A percentile compares a stretch with the other conserved stretches of the same genome.
phyloP scores from a whole-genome alignment of 1,140 invertebrate genomes.

The Zaprionus gabonicus region DNA sequence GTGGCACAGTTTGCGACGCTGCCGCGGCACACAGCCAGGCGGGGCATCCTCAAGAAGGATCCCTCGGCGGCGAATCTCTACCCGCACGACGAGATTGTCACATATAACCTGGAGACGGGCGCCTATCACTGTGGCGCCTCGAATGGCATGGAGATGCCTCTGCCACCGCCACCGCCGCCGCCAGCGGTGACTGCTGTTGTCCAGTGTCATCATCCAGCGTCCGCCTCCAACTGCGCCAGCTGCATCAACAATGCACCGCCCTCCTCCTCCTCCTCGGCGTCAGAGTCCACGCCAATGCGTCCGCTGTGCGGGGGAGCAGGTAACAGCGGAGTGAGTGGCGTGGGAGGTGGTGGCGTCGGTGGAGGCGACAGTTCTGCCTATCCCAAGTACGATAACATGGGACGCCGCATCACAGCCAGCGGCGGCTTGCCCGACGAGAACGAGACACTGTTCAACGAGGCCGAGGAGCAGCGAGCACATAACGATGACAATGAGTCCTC shows the following conservation, averaged over 20 bases:
- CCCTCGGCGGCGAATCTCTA: constrained; percentile 68
- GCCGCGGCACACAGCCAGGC: constrained; percentile 85
- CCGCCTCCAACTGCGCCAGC: constrained; percentile 77
- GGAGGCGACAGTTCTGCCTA: constrained; percentile 60
- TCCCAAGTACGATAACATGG: constrained; percentile 94
- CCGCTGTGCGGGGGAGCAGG: constrained; percentile 47
- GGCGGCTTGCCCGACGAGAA: constrained; percentile 87
- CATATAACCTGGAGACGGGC: constrained; percentile 81
- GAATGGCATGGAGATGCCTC: constrained; percentile 68
- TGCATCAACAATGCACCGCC: constrained; percentile 83
- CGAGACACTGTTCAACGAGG: constrained; percentile 77
- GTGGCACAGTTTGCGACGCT: constrained; percentile 87
- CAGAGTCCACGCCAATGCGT: constrained; percentile 66
- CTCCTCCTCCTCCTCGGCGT: constrained; percentile 81
- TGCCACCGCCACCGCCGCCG: constrained; percentile 72
- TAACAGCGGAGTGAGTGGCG: neutral
- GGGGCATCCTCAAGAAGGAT: constrained; percentile 83
- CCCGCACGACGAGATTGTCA: constrained; percentile 81
- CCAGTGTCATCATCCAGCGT: constrained; percentile 68
- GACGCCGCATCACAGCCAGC: constrained; percentile 93
- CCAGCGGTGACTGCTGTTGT: constrained; percentile 73
- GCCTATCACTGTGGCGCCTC: constrained; percentile 57
- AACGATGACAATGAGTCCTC: constrained; percentile 21
- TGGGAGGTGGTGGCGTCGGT: neutral
- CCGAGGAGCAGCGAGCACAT: constrained; percentile 52